Evolutionary conservation across 2,113 vertebrate genomes (phyloP).

Genomic region (Megaleporinus macrocephalus): DNA sequence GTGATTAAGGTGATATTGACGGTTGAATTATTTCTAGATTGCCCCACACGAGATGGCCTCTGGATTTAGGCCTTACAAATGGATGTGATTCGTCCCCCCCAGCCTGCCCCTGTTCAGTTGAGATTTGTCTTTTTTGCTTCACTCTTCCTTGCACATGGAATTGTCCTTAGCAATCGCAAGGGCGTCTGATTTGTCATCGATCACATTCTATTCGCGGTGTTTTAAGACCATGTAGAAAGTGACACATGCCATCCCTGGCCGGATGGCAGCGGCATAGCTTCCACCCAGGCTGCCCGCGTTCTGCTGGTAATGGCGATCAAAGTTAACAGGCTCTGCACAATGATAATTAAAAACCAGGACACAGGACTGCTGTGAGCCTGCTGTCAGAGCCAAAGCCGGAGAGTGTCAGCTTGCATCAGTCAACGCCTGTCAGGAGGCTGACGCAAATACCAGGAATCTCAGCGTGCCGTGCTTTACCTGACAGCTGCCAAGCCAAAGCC

Average conservation of each 20-base stretch:
- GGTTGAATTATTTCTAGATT: slow-evolving; percentile 60
- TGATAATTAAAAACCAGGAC: slow-evolving; percentile 55
- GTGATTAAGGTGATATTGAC: slow-evolving; percentile 66
- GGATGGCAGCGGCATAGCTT: background rate
- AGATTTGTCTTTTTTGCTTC: background rate
- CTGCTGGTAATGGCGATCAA: slow-evolving; percentile 33
- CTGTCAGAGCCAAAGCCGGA: slow-evolving; percentile 45
- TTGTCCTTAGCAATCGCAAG: slow-evolving; percentile 22
- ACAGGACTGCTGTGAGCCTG: slow-evolving; percentile 31
- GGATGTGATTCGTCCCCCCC: slow-evolving; percentile 41
- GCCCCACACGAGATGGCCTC: slow-evolving; percentile 28
- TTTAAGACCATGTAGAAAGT: slow-evolving; percentile 24
- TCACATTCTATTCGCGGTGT: slow-evolving; percentile 14
- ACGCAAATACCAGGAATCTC: slow-evolving; percentile 56
- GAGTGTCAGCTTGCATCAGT: slow-evolving; percentile 54
- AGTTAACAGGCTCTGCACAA: slow-evolving; percentile 41
- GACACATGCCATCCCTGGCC: slow-evolving; percentile 1
- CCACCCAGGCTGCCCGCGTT: background rate
- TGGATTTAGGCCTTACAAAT: slow-evolving; percentile 16
- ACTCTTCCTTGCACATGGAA: background rate
- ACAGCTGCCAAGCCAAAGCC: slow-evolving; percentile 54
- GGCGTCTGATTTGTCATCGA: slow-evolving; percentile 10
- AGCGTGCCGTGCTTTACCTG: slow-evolving; percentile 46
- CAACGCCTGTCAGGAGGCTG: slow-evolving; percentile 47
- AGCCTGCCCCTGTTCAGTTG: slow-evolving; percentile 2